Base-by-base conservation (phyloP, 2,113 vertebrate species). In the Terrapene triunguis region DNA sequence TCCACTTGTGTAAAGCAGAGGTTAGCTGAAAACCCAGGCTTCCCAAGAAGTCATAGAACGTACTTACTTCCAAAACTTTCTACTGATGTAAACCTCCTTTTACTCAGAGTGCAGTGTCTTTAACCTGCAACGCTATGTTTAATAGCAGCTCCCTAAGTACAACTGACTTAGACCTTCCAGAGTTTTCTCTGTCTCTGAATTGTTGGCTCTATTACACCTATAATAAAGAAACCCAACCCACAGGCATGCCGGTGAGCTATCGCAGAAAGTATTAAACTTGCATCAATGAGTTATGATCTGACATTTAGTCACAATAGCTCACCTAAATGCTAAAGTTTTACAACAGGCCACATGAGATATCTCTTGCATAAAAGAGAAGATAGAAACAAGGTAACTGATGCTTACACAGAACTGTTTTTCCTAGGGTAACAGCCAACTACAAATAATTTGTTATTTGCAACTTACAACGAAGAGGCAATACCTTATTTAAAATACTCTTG, bases 251-350 rank as follows among this genome's bases (percentile, higher is more conserved):
- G 57, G 6, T 3, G 1, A 90, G 2, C 48, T 5, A 9, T 17
- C 55, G 5, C 10, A 72, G 14, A 55, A 83, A 69, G 10, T 22
- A 6, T 53, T 27, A 57, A 35, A 55, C 69, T 90, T 87, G 55
- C 25, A 57, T 47, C 5, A 50, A 62, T 32, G 25, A 0, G 0
- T 4, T 83, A 85, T 83, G 6, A 51, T 72, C 82, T 89, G 17
- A 87, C 42, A 38, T 17, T 48, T 2, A 2, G n/a, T 85, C 50
- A 89, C 55, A 57, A 57, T 29, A 11, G 25, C 3, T 19, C 51
- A 25, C 32, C 22, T 8, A 72, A 94, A 80, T 29, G 32, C 27
- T 80, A 21, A 10, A 51, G n/a, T 94, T 89, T 90, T 82, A 74
- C n/a, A 57, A 5, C 29, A 81, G 53, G 10, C 8, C 53, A 5